Conservation (phyloP, 2,797 vertebrate species). For the Myripristis murdjan region DNA sequence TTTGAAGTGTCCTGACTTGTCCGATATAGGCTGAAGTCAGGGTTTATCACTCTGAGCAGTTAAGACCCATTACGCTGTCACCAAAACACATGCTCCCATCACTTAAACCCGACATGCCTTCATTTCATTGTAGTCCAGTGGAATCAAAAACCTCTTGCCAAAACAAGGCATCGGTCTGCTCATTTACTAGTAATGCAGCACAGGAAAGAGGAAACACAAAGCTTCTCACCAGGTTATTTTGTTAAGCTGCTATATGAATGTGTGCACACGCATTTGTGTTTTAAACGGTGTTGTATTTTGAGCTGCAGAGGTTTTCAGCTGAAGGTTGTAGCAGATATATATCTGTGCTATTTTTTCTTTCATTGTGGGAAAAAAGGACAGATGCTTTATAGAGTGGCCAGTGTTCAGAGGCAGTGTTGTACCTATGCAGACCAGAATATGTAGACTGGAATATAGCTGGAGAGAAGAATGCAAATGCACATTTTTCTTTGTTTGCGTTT, state of each 20-base stretch:
- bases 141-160: slow-evolving; percentile 11
- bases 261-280: slow-evolving; percentile 19
- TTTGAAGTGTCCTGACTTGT: slow-evolving; percentile 35
- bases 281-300: slow-evolving; percentile 8
- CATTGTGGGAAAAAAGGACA: slow-evolving; percentile 5
- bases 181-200: slow-evolving; percentile 22
- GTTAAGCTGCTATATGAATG: slow-evolving; percentile 7
- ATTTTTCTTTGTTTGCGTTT: not conserved
- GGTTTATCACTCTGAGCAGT: slow-evolving; percentile 15
- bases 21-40: slow-evolving; percentile 13
- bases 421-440: not conserved
- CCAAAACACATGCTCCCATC: slow-evolving; percentile 9
- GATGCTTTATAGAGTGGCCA: slow-evolving; percentile 12
- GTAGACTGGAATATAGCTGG: not conserved
- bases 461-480: not conserved
- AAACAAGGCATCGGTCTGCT: slow-evolving; percentile 14
- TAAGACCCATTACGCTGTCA: slow-evolving; percentile 9
- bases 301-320: not conserved
- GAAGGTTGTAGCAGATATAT: too few species aligned
- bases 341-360: too few species aligned
- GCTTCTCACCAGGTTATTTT: slow-evolving; percentile 40
- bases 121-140: not conserved
- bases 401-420: not conserved
- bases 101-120: not conserved
- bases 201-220: slow-evolving; percentile 10